These are phyloP conservation scores for Orius insidiosus DNA, from an alignment of 1,140 invertebrate genomes.

Conservation along the genomic window DNA sequence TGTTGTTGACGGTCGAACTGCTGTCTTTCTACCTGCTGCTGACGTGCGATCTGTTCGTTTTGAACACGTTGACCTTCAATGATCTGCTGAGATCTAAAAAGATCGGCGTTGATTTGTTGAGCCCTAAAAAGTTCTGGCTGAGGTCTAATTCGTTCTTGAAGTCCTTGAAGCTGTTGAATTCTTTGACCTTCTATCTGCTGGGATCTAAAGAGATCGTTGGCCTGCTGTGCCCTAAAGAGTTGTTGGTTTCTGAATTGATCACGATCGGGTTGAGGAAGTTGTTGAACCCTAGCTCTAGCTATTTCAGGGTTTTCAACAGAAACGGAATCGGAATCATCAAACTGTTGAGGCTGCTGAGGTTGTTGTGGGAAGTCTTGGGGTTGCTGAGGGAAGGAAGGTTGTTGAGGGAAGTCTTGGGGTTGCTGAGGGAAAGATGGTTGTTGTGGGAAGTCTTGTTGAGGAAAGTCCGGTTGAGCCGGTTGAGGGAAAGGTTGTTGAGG, in stretches of 20 bases:
- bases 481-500: slow-evolving; percentile 1
- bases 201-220: too few relatives aligned
- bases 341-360: slow-evolving; percentile 15
- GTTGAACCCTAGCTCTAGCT: slow-evolving; percentile 3
- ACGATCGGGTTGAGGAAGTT: slow-evolving; percentile 5
- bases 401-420: slow-evolving; percentile 9
- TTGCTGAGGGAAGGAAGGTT: neutral
- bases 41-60: neutral
- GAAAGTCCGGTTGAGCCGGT: slow-evolving; percentile 19
- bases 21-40: neutral
- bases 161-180: neutral
- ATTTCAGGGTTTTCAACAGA: slow-evolving; percentile 17
- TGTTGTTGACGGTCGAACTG: neutral
- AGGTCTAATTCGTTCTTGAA: too few relatives aligned
- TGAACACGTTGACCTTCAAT: neutral
- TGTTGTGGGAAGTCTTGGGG: slow-evolving; percentile 11
- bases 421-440: slow-evolving; percentile 9
- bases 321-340: slow-evolving; percentile 16
- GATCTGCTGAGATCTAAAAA: neutral
- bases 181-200: neutral
- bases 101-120: too few relatives aligned
- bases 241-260: neutral
- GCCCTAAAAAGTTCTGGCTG: too few relatives aligned
- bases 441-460: slow-evolving; percentile 12
- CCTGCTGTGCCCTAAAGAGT: too few relatives aligned